Conservation (phyloP, 2,888 invertebrate species). For the Nomada ruficornis region DNA sequence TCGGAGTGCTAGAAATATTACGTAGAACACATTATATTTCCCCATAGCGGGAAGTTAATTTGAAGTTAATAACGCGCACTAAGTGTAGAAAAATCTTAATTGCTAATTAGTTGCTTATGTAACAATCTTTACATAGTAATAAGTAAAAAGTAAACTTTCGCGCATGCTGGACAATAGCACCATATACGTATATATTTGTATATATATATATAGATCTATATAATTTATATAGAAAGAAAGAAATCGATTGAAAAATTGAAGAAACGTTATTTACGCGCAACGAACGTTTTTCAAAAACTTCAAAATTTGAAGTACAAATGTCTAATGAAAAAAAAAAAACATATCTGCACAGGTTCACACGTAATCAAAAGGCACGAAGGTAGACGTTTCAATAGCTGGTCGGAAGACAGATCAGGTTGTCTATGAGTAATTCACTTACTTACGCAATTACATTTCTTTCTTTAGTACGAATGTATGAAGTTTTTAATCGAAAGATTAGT, state of each 20-base stretch:
- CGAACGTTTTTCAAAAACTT: conserved; percentile 48
- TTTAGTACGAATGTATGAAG: conserved; percentile 28
- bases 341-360: conserved; percentile 27
- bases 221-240: neutral
- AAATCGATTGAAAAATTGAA: conserved; percentile 18
- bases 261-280: conserved; percentile 20
- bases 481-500: conserved; percentile 3
- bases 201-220: neutral
- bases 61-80: conserved; percentile 9
- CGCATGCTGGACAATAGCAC: conserved; percentile 39
- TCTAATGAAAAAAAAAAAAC: conserved; percentile 22
- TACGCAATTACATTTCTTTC: conserved; percentile 17
- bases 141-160: conserved; percentile 31
- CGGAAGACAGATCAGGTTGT: conserved; percentile 51
- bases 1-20: conserved; percentile 17
- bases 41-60: conserved; percentile 8
- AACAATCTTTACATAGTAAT: conserved; percentile 12
- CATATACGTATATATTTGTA: conserved; percentile 11
- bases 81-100: conserved; percentile 44
- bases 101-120: conserved; percentile 18
- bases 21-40: conserved; percentile 33
- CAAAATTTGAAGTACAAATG: conserved; percentile 40
- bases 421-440: conserved; percentile 26
- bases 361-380: conserved; percentile 48
- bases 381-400: conserved; percentile 40